Percentiles rank a stretch among this genome's conserved stretches.
Conservation (phyloP, 2,888 invertebrate genomes). For the Druceiella hillmani region DNA sequence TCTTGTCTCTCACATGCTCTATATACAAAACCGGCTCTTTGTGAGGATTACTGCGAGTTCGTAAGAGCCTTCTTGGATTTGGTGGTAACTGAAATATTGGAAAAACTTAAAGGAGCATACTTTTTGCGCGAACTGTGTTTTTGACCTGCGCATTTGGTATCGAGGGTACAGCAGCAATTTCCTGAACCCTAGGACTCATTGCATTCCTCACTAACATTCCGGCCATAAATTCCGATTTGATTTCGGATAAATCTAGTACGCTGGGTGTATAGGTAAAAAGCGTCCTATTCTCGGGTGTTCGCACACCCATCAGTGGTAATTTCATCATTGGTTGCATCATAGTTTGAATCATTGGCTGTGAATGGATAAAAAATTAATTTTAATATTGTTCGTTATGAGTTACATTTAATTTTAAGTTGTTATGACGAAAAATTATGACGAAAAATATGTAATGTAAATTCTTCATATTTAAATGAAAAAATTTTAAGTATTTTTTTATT, state of each 20-base stretch:
- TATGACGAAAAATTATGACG: too few relatives aligned
- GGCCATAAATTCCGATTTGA: slow-evolving; percentile 86
- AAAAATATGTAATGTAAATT: too few relatives aligned
- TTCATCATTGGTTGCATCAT: too few relatives aligned
- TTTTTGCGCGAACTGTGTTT: slow-evolving; percentile 35
- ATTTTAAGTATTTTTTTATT: too few relatives aligned
- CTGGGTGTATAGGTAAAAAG: slow-evolving; percentile 95
- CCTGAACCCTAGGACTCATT: slow-evolving; percentile 65
- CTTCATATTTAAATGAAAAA: too few relatives aligned
- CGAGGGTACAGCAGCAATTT: slow-evolving; percentile 49
- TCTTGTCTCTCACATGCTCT: too few relatives aligned
- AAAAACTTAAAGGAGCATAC: slow-evolving; percentile 48
- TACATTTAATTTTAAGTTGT: too few relatives aligned
- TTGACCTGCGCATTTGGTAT: slow-evolving; percentile 43
- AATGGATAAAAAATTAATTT: too few relatives aligned
- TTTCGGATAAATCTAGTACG: slow-evolving; percentile 85
- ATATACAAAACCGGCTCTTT: slow-evolving; percentile 14
- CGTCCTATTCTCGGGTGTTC: slow-evolving; percentile 92
- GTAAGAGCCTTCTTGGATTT: slow-evolving; percentile 56
- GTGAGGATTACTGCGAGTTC: slow-evolving; percentile 40
- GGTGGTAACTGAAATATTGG: slow-evolving; percentile 64
- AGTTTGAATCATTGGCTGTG: too few relatives aligned
- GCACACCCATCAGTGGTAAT: too few relatives aligned
- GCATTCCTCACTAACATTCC: slow-evolving; percentile 57
- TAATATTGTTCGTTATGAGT: too few relatives aligned